Percentiles rank a stretch among this genome's conserved stretches.
Conservation (phyloP, 2,888 invertebrate genomes). For the Molanna angustata region DNA sequence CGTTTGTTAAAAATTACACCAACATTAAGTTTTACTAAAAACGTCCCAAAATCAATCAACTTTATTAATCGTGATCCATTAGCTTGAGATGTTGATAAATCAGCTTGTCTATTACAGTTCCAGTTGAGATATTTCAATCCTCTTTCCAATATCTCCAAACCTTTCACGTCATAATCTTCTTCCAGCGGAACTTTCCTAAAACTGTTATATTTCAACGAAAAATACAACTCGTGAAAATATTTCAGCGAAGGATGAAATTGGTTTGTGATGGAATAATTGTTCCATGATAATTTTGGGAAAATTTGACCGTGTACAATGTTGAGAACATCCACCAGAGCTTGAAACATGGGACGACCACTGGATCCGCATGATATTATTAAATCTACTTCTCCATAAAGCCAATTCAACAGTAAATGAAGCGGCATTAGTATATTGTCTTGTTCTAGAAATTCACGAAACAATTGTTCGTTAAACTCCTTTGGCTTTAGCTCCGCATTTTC, state of each 20-base stretch:
- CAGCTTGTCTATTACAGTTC: conserved; percentile 57
- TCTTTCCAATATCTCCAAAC: conserved; percentile 64
- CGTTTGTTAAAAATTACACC: conserved; percentile 62
- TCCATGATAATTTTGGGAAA: conserved; percentile 40
- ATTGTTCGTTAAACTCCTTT: conserved; percentile 48
- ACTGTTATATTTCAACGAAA: conserved; percentile 56
- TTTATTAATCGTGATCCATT: conserved; percentile 72
- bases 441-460: conserved; percentile 57
- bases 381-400: conserved; percentile 77
- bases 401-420: conserved; percentile 78
- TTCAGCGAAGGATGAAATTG: conserved; percentile 21
- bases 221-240: conserved; percentile 36
- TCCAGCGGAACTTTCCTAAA: conserved; percentile 62
- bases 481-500: conserved; percentile 29
- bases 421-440: conserved; percentile 63
- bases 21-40: conserved; percentile 64
- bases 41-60: conserved; percentile 76
- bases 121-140: conserved; percentile 70
- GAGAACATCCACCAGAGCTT: conserved; percentile 74
- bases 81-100: conserved; percentile 63
- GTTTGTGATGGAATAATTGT: conserved; percentile 16
- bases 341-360: conserved; percentile 75
- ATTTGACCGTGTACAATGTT: conserved; percentile 66
- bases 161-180: conserved; percentile 73
- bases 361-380: conserved; percentile 75